phyloP scores from a whole-genome alignment of 2,113 vertebrate species.

The Prietella phreatophila region DNA sequence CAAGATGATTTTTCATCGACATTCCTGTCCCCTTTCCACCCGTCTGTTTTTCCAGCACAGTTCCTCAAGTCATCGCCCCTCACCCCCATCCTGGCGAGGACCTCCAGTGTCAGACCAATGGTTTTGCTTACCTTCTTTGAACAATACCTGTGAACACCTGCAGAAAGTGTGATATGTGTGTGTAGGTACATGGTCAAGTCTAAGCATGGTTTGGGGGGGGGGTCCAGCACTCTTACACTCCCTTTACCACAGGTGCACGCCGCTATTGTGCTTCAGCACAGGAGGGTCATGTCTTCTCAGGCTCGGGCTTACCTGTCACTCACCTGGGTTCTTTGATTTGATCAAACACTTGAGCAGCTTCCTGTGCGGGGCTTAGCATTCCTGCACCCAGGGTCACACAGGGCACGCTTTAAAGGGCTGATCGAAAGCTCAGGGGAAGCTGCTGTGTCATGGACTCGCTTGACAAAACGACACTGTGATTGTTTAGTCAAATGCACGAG shows the following conservation, averaged over 20 bases:
- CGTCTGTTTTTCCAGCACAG: slow-evolving; percentile 22
- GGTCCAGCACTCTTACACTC: slow-evolving; percentile 23
- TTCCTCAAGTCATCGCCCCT: slow-evolving; percentile 33
- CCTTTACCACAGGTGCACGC: slow-evolving; percentile 47
- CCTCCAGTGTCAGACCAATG: slow-evolving; percentile 40
- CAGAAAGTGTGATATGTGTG: slow-evolving; percentile 34
- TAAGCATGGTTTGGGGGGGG: slow-evolving; percentile 33
- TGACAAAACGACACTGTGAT: slow-evolving; percentile 33
- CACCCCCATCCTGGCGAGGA: slow-evolving; percentile 43
- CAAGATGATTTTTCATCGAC: background rate
- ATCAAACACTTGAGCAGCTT: slow-evolving; percentile 45
- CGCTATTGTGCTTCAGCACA: slow-evolving; percentile 37
- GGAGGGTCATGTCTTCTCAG: slow-evolving; percentile 41
- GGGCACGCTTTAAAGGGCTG: slow-evolving; percentile 44
- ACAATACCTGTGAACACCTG: slow-evolving; percentile 54
- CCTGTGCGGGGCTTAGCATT: slow-evolving; percentile 54
- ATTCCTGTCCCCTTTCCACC: slow-evolving; percentile 22
- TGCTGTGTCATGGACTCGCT: slow-evolving; percentile 28
- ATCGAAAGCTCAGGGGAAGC: slow-evolving; percentile 21
- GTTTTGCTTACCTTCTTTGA: slow-evolving; percentile 50
- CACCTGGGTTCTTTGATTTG: slow-evolving; percentile 55
- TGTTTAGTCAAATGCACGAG: slow-evolving; percentile 45
- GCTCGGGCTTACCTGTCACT: slow-evolving; percentile 50
- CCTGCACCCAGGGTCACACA: slow-evolving; percentile 29
- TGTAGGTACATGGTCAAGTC: slow-evolving; percentile 51